Base-by-base conservation (phyloP, 2,797 vertebrate genomes). In the Chelon labrosus region DNA sequence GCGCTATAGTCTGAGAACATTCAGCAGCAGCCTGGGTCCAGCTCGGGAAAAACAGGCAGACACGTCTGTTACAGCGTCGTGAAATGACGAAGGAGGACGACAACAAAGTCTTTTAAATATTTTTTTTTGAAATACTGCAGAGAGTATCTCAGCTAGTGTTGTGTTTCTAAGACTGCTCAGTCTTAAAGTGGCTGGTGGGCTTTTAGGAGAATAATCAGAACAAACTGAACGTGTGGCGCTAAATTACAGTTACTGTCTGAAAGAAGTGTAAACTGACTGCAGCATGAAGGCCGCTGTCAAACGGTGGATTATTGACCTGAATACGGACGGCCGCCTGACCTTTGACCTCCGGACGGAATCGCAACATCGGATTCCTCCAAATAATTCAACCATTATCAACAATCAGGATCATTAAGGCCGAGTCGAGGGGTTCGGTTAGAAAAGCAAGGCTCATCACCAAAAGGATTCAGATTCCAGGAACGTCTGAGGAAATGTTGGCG, bases 401-500 rank as follows among this genome's bases (percentile, higher is more conserved):
- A 70, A 70, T 64, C 65, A 35, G 57, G 31, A 44, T 20, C 9
- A 41, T 78, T 79, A 83, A 81, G 75, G 67, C 80, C 2, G 63
- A 65, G 55, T 70, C 31, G 56, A 5, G 14, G 39, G 62, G 46
- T 31, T 31, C n/a, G 19, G 51, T 67, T 50, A 60, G 57, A 79
- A 73, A 79, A 88, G 63, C 50, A 79, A 83, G 70, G 70, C 80
- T 60, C 13, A 52, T 67, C 59, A 79, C 61, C 59, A 16, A 70
- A 52, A 72, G 47, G 65, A 53, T 83, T 85, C 55, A 52, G 71
- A 77, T 60, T 80, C 74, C 79, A 81, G 76, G 77, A 60, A 70
- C 11, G 12, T 75, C 38, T 25, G 79, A 89, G 67, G 65, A 80
- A 67, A 78, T 53, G 74, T 54, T 35, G 64, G 27, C 37, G 60